These are phyloP conservation scores for Phoxinus dragarum DNA, from an alignment of 2,797 vertebrate species.

Conservation along the genomic window DNA sequence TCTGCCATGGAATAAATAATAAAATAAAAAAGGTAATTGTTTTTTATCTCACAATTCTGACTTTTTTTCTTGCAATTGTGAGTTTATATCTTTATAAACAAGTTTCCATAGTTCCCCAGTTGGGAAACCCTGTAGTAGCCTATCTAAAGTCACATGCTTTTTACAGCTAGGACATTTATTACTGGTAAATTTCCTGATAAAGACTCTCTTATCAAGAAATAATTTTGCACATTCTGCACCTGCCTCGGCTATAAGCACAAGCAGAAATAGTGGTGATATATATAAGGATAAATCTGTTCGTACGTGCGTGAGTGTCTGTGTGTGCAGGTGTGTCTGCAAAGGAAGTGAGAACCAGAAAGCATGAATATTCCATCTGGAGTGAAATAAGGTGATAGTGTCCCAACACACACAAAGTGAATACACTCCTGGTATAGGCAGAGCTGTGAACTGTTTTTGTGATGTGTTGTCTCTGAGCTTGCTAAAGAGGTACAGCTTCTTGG, in stretches of 20 bases:
- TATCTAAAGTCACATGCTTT: constrained; percentile 1
- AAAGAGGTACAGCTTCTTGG: neutral
- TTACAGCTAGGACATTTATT: constrained; percentile 1
- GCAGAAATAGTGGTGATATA: constrained; percentile 16
- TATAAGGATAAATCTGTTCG: neutral
- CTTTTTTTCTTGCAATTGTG: neutral
- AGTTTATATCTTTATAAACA: neutral
- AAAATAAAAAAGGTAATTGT: no score
- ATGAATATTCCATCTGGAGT: constrained; percentile 37
- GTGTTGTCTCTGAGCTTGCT: neutral
- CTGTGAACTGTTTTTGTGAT: neutral
- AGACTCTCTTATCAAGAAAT: constrained; percentile 2
- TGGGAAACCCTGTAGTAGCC: neutral
- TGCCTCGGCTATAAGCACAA: neutral
- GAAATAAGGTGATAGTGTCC: constrained; percentile 22
- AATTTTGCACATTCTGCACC: constrained; percentile 8
- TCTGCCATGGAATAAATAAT: neutral
- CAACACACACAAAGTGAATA: neutral
- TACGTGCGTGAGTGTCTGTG: constrained; percentile 7
- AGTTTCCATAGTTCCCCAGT: neutral
- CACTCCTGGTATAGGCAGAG: constrained; percentile 10
- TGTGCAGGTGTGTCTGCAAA: constrained; percentile 17
- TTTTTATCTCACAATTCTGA: neutral
- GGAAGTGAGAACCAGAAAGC: constrained; percentile 27
- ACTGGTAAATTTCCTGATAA: constrained; percentile 13